Conservation (phyloP, 2,797 vertebrate genomes). For the Pangasius sanitwongsei region DNA sequence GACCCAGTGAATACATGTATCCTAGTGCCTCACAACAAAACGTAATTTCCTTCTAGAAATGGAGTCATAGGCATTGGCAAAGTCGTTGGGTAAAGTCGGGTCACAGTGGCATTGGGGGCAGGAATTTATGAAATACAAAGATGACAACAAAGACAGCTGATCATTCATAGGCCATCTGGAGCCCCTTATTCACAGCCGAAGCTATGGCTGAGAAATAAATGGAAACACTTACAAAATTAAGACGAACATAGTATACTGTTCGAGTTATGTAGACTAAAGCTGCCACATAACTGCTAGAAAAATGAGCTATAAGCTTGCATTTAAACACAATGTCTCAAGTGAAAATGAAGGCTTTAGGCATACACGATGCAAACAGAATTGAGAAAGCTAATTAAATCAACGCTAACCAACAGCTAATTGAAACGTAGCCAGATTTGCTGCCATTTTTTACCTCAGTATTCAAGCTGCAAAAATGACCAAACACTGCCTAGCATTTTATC, state of each 20-base stretch:
- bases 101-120: neutral
- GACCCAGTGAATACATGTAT: neutral
- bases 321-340: neutral
- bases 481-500: neutral
- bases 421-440: neutral
- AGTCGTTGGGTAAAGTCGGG: neutral
- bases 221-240: neutral
- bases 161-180: conserved; percentile 3
- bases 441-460: neutral
- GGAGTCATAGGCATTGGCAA: neutral
- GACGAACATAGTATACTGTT: neutral
- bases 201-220: neutral
- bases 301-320: neutral
- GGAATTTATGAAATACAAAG: neutral
- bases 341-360: neutral
- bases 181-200: neutral
- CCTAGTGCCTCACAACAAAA: neutral
- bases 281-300: no score
- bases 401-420: neutral
- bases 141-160: conserved; percentile 11
- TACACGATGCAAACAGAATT: neutral
- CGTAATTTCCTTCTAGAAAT: neutral
- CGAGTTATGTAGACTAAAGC: neutral
- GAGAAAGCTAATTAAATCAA: neutral
- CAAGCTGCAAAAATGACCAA: neutral